A percentile compares a stretch with the other conserved stretches of the same genome.
phyloP scores from a whole-genome alignment of 2,113 vertebrate genomes.

The Rostratula benghalensis region DNA sequence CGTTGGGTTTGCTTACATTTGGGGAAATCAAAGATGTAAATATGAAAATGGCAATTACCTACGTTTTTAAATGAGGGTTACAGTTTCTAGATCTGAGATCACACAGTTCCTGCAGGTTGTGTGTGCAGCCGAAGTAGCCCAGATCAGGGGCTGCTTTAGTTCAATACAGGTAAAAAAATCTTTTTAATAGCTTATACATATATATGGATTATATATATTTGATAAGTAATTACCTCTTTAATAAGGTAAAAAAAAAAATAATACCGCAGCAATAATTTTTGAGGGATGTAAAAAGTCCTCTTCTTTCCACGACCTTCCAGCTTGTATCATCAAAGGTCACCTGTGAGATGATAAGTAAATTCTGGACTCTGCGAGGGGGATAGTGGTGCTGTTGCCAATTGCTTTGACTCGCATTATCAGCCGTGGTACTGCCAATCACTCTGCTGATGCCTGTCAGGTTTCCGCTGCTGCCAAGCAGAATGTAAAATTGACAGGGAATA shows the following conservation, averaged over 20 bases:
- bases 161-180: not conserved
- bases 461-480: conserved; percentile 61
- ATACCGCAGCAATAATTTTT: not conserved
- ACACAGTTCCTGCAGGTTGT: rapidly evolving
- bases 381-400: conserved; percentile 58
- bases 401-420: conserved; percentile 67
- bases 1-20: not conserved
- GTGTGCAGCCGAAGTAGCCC: not conserved
- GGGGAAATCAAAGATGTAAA: not conserved
- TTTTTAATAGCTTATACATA: too few species aligned
- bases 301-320: conserved; percentile 34
- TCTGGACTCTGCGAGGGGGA: conserved; percentile 53
- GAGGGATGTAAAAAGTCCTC: not conserved
- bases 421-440: conserved; percentile 69
- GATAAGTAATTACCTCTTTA: not conserved
- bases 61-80: not conserved
- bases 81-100: not conserved
- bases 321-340: conserved; percentile 58
- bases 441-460: conserved; percentile 67
- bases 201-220: too few species aligned
- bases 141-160: not conserved
- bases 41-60: not conserved
- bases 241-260: not conserved
- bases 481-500: conserved; percentile 72
- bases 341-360: conserved; percentile 42